phyloP scores from a whole-genome alignment of 2,113 vertebrate genomes.

The Colistium nudipinnis region DNA sequence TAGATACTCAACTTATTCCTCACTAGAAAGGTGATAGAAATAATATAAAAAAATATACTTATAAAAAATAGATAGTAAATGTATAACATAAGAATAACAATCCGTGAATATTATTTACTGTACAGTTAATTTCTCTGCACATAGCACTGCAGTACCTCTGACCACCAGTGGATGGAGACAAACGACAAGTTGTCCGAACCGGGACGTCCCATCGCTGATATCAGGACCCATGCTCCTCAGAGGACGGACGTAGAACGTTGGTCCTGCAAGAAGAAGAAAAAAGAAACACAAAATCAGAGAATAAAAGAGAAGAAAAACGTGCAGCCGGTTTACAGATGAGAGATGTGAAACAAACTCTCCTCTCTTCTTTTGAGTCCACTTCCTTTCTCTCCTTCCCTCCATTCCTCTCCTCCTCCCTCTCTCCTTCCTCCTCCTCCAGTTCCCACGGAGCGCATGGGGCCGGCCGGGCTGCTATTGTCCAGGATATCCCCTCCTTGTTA shows the following conservation, averaged over 20 bases:
- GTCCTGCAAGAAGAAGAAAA: conserved; percentile 6
- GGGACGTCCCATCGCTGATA: conserved; percentile 24
- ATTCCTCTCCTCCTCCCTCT: conserved; percentile 47
- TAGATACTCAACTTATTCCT: no score
- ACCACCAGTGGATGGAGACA: conserved; percentile 66
- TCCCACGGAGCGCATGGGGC: conserved; percentile 73
- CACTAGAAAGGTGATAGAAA: no score
- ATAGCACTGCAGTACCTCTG: conserved; percentile 16
- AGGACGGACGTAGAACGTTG: neutral
- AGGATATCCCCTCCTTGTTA: conserved; percentile 86
- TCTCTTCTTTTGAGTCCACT: conserved; percentile 54
- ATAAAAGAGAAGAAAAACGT: conserved; percentile 46
- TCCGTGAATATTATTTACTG: neutral
- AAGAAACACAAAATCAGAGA: conserved; percentile 5
- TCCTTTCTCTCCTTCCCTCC: conserved; percentile 52
- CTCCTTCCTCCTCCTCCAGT: conserved; percentile 61
- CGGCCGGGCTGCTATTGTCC: conserved; percentile 76
- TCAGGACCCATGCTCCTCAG: conserved; percentile 27
- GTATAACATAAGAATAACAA: neutral
- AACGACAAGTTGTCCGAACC: conserved; percentile 12
- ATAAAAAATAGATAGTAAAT: neutral
- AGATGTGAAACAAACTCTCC: conserved; percentile 71
- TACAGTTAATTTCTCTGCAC: no score
- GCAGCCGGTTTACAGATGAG: conserved; percentile 67
- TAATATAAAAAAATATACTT: no score